Conservation (phyloP, 2,797 vertebrate genomes). For the Characodon lateralis region DNA sequence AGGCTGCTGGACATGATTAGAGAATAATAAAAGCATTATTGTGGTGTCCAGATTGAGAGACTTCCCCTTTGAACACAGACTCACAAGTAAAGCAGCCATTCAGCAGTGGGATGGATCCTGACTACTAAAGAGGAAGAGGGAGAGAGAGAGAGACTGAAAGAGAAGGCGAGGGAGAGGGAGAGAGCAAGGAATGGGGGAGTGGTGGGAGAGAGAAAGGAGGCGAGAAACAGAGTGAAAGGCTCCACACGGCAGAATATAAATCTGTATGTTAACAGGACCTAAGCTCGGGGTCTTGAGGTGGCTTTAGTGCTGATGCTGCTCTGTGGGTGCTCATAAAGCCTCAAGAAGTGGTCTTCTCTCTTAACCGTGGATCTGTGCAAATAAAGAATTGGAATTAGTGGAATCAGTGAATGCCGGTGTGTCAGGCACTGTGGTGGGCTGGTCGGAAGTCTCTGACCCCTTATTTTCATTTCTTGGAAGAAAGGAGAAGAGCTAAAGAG, state of each 20-base stretch:
- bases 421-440: slow-evolving; percentile 80
- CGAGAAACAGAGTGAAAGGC: slow-evolving; percentile 73
- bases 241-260: slow-evolving; percentile 81
- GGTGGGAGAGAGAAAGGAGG: slow-evolving; percentile 67
- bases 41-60: slow-evolving; percentile 70
- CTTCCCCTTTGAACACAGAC: slow-evolving; percentile 73
- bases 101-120: slow-evolving; percentile 88
- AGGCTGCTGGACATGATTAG: slow-evolving; percentile 41
- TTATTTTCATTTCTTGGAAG: slow-evolving; percentile 71
- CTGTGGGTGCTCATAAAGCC: slow-evolving; percentile 63
- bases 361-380: slow-evolving; percentile 73
- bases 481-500: slow-evolving; percentile 70
- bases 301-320: slow-evolving; percentile 58
- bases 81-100: slow-evolving; percentile 81
- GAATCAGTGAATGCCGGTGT: slow-evolving; percentile 73
- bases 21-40: slow-evolving; percentile 54
- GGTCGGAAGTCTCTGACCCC: slow-evolving; percentile 81
- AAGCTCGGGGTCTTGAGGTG: slow-evolving; percentile 68
- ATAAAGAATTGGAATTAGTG: slow-evolving; percentile 70
- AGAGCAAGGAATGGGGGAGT: slow-evolving; percentile 66
- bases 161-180: slow-evolving; percentile 29
- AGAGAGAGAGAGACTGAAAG: slow-evolving; percentile 43
- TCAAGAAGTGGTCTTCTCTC: slow-evolving; percentile 66
- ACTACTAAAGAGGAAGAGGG: slow-evolving; percentile 86
- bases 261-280: slow-evolving; percentile 78